These are phyloP conservation scores for Epinephelus malabaricus DNA, from an alignment of 2,797 vertebrate species.

Conservation along the genomic window DNA sequence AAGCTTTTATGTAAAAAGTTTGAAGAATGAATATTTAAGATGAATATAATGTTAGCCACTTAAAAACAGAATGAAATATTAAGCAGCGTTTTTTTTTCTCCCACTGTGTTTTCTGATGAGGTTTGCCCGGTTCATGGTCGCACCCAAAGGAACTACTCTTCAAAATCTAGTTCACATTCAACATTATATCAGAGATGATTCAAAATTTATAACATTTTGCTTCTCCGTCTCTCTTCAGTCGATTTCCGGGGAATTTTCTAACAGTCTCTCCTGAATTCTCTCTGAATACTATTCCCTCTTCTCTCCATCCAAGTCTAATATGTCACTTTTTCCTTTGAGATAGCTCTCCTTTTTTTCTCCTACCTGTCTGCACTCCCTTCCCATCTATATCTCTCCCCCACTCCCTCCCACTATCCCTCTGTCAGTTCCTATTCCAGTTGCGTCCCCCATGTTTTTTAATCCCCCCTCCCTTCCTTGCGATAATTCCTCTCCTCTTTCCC, in stretches of 20 bases:
- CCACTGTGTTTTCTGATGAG: slow-evolving; percentile 37
- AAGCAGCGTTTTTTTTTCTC: slow-evolving; percentile 14
- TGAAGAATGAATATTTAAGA: slow-evolving; percentile 55
- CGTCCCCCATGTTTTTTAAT: slow-evolving; percentile 66
- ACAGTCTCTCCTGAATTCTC: slow-evolving; percentile 2
- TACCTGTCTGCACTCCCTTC: slow-evolving; percentile 62
- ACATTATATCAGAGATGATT: slow-evolving; percentile 52
- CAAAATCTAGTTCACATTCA: slow-evolving; percentile 62
- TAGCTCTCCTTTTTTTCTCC: neutral
- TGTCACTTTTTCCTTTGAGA: slow-evolving; percentile 53
- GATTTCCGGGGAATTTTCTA: slow-evolving; percentile 36
- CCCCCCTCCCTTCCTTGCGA: slow-evolving; percentile 59
- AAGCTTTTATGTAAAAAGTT: slow-evolving; percentile 27
- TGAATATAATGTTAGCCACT: slow-evolving; percentile 46
- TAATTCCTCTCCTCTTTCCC: slow-evolving; percentile 65
- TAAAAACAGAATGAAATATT: slow-evolving; percentile 66
- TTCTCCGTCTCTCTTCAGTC: neutral
- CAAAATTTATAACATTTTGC: slow-evolving; percentile 42
- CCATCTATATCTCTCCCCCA: slow-evolving; percentile 32
- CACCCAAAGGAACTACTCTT: slow-evolving; percentile 43
- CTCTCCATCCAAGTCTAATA: slow-evolving; percentile 30
- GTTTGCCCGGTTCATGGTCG: slow-evolving; percentile 22
- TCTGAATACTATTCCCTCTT: slow-evolving; percentile 13
- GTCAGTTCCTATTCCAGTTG: slow-evolving; percentile 68
- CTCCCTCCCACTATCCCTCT: slow-evolving; percentile 52